phyloP scores from a whole-genome alignment of 2,797 vertebrate species.

The Oophaga sylvatica region DNA sequence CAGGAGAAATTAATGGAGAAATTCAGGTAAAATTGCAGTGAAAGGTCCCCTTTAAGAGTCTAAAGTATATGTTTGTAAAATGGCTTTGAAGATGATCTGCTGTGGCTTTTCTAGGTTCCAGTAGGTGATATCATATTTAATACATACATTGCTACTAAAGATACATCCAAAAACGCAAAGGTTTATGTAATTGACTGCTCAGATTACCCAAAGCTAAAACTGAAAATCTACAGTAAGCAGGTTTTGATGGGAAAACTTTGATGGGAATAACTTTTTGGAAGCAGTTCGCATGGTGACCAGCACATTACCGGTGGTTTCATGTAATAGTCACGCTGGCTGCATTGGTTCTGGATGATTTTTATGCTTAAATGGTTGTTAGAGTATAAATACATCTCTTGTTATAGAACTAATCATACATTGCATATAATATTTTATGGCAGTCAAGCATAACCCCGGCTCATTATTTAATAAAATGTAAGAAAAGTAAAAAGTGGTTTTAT shows the following conservation, averaged over 20 bases:
- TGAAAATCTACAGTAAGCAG: slow-evolving; percentile 20
- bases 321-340: slow-evolving; percentile 4
- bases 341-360: not conserved
- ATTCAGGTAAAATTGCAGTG: too few relatives aligned
- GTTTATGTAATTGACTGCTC: slow-evolving; percentile 23
- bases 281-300: not conserved
- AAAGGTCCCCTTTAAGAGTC: not conserved
- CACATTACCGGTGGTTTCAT: not conserved
- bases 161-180: slow-evolving; percentile 11
- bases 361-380: slow-evolving; percentile 8
- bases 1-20: too few relatives aligned
- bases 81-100: not conserved
- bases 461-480: slow-evolving; percentile 4
- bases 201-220: slow-evolving; percentile 27
- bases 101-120: not conserved
- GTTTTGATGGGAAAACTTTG: slow-evolving; percentile 35
- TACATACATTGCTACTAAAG: not conserved
- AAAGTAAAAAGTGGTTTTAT: not conserved
- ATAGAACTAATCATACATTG: not conserved
- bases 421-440: slow-evolving; percentile 3
- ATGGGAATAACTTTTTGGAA: slow-evolving; percentile 11
- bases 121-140: not conserved
- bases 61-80: not conserved
- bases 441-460: not conserved
- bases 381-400: slow-evolving; percentile 25